Evolutionary conservation across 2,888 invertebrate species (phyloP), one percentile per base, ranked within the genome.

Genomic region (Yponomeuta malinellus): DNA sequence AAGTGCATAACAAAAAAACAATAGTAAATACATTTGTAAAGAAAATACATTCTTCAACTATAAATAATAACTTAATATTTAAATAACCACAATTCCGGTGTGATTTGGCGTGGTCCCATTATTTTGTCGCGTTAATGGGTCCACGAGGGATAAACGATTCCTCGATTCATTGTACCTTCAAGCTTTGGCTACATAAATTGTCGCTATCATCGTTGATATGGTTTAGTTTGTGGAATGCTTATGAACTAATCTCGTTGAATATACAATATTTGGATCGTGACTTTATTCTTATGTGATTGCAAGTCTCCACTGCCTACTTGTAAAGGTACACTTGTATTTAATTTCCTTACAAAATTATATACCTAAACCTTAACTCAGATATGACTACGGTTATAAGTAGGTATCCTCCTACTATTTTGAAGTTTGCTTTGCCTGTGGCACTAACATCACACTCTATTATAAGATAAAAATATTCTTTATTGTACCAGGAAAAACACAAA

Each of bases 151-250:
- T 23, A 23, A 23, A 23, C 23, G 23, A 23, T 23, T 64, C 64
- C 29, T 64, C n/a, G 10, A 31, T 64, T 64, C 64, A 64, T 64
- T 64, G 64, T 64, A 64, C 64, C 63, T 23, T 64, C 29, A 64
- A 64, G 29, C 64, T 64, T 64, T 64, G 64, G 64, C 29, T 64
- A 23, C 29, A n/a, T 23, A 3, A 64, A 64, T 29, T 64, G 15
- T 59, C 15, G 12, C 15, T 59, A 3, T 15, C 15, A 15, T 59
- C 5, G 52, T 59, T 59, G 52, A 59, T 59, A 59, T 59, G 52
- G 52, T 15, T 59, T 15, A 59, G 4, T 59, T 59, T 59, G 52
- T 59, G 52, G 52, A 59, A 59, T 59, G 52, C 52, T 59, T 59
- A 59, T 59, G 52, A 59, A 59, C 52, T 59, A 59, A 59, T 43